A percentile compares a stretch with the other conserved stretches of the same genome.
Conservation (phyloP, 2,113 vertebrate species). For the Scartelaos histophorus region DNA sequence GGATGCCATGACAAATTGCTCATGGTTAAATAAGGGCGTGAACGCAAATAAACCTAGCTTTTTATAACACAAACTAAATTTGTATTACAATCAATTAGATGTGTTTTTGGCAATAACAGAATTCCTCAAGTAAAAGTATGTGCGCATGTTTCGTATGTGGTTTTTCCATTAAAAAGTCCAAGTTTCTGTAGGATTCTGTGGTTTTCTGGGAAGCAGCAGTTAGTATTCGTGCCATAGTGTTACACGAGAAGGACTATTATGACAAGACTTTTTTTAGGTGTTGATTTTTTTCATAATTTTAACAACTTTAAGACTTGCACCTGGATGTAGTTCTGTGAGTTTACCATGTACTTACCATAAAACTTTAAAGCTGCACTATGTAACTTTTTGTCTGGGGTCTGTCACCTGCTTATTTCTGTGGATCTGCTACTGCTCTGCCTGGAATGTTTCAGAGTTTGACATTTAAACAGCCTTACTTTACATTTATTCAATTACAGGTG, state of each 20-base stretch:
- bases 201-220: constrained; percentile 13
- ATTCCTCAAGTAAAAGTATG: neutral
- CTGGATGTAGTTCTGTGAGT: constrained; percentile 11
- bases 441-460: no score
- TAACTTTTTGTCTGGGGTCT: no score
- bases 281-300: constrained; percentile 42
- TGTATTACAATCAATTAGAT: neutral
- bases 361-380: neutral
- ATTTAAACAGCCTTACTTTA: no score
- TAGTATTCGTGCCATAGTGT: constrained; percentile 34
- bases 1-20: no score
- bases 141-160: neutral
- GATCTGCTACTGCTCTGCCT: no score
- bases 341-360: constrained; percentile 16
- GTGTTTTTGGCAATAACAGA: neutral
- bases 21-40: no score
- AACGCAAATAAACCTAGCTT: no score
- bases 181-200: neutral
- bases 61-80: no score
- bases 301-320: constrained; percentile 15
- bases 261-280: constrained; percentile 52
- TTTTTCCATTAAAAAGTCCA: neutral
- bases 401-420: no score
- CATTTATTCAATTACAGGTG: no score
- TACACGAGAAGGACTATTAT: constrained; percentile 47